Percentiles rank a stretch among this genome's conserved stretches.
Evolutionary conservation across 2,113 vertebrate species (phyloP).

Genomic region (Rhea pennata): DNA sequence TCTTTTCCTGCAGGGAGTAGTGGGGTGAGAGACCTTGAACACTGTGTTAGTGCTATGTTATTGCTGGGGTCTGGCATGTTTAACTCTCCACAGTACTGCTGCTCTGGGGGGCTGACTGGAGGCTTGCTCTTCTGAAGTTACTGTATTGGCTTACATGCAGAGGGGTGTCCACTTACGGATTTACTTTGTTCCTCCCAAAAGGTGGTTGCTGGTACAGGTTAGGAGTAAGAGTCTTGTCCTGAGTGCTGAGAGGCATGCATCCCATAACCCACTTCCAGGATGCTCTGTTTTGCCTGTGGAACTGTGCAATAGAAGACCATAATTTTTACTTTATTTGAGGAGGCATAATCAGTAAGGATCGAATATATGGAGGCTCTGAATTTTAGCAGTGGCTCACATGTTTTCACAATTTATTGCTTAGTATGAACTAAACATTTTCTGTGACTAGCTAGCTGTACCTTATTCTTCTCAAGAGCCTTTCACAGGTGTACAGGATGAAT

Average conservation of each 20-base stretch:
- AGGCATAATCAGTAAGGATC: background rate
- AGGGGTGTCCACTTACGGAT: background rate
- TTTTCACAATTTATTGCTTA: background rate
- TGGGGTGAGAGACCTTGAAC: background rate
- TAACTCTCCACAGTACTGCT: background rate
- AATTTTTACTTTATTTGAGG: background rate
- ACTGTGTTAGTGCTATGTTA: background rate
- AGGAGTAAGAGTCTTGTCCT: background rate
- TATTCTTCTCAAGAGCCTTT: slow-evolving; percentile 16
- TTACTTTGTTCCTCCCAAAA: background rate
- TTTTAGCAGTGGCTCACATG: background rate
- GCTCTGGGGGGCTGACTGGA: background rate
- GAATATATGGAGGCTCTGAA: background rate
- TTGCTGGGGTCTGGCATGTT: background rate
- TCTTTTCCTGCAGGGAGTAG: background rate
- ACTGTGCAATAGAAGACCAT: background rate
- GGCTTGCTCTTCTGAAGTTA: background rate
- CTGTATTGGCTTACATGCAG: background rate
- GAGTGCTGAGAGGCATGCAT: background rate
- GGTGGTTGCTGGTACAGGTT: background rate
- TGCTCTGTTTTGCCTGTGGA: background rate
- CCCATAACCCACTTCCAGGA: background rate
- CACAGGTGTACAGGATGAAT: background rate
- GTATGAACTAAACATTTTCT: background rate
- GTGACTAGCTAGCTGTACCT: background rate